Base-by-base conservation (phyloP, 1,140 invertebrate species). In the Camponotus pennsylvanicus region DNA sequence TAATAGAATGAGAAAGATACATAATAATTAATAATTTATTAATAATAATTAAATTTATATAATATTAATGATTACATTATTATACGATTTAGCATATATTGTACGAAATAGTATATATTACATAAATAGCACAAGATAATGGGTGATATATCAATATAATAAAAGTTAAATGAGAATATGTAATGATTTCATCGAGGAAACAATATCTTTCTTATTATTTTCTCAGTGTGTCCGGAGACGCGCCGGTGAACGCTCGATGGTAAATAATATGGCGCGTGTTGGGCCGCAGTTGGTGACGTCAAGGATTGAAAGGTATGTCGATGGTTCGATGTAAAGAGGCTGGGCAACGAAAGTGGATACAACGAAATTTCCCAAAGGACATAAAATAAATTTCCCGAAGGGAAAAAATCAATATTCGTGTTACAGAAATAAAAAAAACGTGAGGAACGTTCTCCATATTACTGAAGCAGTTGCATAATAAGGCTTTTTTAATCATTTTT, bases 251-350 rank as follows among this genome's bases (percentile, higher is more conserved):
- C 55, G 32, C 13, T 86, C 66, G 66, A 70, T 21, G 8, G 63
- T 89, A 90, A 87, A 89, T 90, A 89, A 90, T 82, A 89, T 90
- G 75, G 79, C 88, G 85, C 45, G 89, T 69, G 55, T 70, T 87
- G 57, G 67, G 40, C 88, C 83, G 89, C 89, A 90, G 85, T 89
- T 67, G 42, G 45, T 90, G 85, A 90, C 88, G 89, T 90, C 89
- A 90, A 75, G 57, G 61, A 75, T 40, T 34, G 49, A 75, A 21
- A 57, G 88, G 32, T 59, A 89, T 76, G 63, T 78, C 40, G 61
- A 67, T 37, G 55, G 63, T 87, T 83, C 57, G 67, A 82, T 82
- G 52, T 77, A 57, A 64, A 57, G 57, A 34, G 45, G 52, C 59
- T 49, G 40, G 45, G 34, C 32, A 63, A 83, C 40, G 55, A 83